phyloP scores from a whole-genome alignment of 2,113 vertebrate species.

The Condylura cristata region DNA sequence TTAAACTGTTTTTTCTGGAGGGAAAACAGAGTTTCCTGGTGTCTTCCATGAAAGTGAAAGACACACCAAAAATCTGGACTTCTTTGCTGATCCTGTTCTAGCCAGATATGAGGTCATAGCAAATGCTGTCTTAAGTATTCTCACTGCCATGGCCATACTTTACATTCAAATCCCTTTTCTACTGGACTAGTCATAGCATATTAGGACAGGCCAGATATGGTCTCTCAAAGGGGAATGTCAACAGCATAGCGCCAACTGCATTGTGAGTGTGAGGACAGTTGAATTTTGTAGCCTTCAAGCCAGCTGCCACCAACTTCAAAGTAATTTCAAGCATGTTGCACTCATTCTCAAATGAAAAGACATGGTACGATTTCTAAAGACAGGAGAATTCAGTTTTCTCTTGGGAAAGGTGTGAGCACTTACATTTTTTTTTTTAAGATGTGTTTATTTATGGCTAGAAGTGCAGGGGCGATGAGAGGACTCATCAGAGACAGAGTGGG shows the following conservation, averaged over 20 bases:
- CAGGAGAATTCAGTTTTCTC: neutral
- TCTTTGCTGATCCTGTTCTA: neutral
- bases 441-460: too few relatives aligned
- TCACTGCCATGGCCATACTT: neutral
- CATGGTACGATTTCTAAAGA: neutral
- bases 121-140: neutral
- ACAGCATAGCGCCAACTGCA: neutral
- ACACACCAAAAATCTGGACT: neutral
- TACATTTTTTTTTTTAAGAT: neutral
- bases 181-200: neutral
- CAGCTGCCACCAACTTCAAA: neutral
- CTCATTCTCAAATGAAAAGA: conserved; percentile 1
- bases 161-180: neutral
- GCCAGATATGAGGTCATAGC: neutral
- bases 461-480: too few relatives aligned
- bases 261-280: neutral
- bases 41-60: neutral
- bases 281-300: neutral
- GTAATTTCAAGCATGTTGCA: neutral
- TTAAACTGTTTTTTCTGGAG: neutral
- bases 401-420: neutral
- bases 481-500: too few relatives aligned
- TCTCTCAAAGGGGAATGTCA: neutral
- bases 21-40: neutral
- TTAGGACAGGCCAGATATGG: neutral